A percentile compares a stretch with the other conserved stretches of the same genome.
phyloP scores from a whole-genome alignment of 2,113 vertebrate genomes.

The Circaetus gallicus region DNA sequence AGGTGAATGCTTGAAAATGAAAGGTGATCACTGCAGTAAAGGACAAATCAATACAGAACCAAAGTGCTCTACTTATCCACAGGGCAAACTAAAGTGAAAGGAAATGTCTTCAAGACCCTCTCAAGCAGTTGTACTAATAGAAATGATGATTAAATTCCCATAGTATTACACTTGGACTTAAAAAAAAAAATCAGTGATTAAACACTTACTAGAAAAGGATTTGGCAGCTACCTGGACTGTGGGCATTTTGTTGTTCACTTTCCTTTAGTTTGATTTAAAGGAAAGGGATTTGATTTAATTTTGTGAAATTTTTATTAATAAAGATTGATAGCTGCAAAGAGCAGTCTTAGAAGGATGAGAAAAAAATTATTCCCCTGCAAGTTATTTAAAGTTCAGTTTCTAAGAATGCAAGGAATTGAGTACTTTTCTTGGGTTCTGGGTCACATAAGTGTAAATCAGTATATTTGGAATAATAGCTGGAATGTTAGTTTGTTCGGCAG shows the following conservation, averaged over 20 bases:
- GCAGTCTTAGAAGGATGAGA: background rate
- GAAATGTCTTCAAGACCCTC: slow-evolving; percentile 40
- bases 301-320: slow-evolving; percentile 63
- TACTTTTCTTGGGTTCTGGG: background rate
- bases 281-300: slow-evolving; percentile 60
- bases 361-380: background rate
- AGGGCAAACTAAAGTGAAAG: slow-evolving; percentile 57
- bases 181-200: slow-evolving; percentile 52
- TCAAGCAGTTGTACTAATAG: slow-evolving; percentile 49
- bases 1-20: slow-evolving; percentile 63
- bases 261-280: slow-evolving; percentile 48
- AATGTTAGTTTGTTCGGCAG: background rate
- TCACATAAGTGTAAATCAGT: background rate
- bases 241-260: slow-evolving; percentile 54
- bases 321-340: background rate
- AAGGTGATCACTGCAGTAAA: slow-evolving; percentile 68
- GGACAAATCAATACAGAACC: slow-evolving; percentile 68
- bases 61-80: slow-evolving; percentile 52
- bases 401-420: background rate
- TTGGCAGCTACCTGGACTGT: slow-evolving; percentile 38
- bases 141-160: slow-evolving; percentile 57
- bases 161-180: slow-evolving; percentile 16
- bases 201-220: slow-evolving; percentile 58
- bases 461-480: background rate
- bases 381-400: background rate